Evolutionary conservation across 2,888 invertebrate species (phyloP).

Genomic region (Agriotes lineatus): DNA sequence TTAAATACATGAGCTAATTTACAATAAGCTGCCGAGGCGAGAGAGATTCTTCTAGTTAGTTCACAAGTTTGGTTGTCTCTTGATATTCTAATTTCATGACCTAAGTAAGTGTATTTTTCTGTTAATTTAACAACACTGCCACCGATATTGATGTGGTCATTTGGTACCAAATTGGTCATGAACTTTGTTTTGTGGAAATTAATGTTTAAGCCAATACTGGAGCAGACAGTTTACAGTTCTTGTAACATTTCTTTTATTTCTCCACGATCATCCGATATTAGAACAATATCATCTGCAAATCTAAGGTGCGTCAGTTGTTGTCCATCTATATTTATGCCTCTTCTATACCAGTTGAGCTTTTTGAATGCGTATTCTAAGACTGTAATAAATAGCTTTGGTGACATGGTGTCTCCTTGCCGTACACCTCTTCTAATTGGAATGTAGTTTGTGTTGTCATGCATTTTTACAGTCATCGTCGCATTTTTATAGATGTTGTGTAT

Average conservation of each 20-base stretch:
- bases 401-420: too few species aligned
- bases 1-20: neutral
- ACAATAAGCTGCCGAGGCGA: neutral
- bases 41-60: neutral
- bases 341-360: too few species aligned
- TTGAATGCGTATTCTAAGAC: too few species aligned
- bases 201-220: neutral
- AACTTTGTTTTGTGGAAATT: neutral
- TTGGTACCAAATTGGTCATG: neutral
- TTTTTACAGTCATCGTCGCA: too few species aligned
- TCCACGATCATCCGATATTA: too few species aligned
- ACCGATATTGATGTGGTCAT: neutral
- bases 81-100: neutral
- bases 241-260: neutral
- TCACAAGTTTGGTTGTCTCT: neutral
- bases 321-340: too few species aligned
- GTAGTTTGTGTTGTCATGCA: too few species aligned
- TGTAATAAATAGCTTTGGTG: too few species aligned
- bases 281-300: too few species aligned
- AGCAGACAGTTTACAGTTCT: neutral
- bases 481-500: too few species aligned
- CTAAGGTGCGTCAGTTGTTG: too few species aligned
- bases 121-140: neutral
- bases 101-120: neutral
- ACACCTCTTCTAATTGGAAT: too few species aligned